phyloP scores from a whole-genome alignment of 2,113 vertebrate species.

The Malurus melanocephalus region DNA sequence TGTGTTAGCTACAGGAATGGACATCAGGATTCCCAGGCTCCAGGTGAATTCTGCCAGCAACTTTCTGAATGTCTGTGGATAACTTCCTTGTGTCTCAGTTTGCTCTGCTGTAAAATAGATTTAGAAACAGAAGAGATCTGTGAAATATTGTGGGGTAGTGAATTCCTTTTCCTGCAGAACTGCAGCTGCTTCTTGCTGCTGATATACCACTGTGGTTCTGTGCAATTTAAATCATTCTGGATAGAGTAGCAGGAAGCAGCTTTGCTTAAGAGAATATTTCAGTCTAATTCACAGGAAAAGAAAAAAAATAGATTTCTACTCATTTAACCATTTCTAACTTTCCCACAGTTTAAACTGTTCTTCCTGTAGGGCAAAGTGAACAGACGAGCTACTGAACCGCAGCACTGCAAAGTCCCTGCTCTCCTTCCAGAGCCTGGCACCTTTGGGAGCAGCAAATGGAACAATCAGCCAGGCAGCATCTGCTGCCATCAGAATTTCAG shows the following conservation, averaged over 20 bases:
- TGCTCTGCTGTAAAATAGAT: constrained; percentile 8
- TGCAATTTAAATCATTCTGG: neutral
- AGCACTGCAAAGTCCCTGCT: neutral
- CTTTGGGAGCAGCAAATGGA: neutral
- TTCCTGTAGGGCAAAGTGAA: neutral
- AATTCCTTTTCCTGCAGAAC: neutral
- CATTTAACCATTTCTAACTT: neutral
- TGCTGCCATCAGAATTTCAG: neutral
- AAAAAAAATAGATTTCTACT: neutral
- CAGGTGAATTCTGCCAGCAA: neutral
- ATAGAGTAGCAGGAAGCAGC: neutral
- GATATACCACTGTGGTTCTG: neutral
- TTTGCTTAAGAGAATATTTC: neutral
- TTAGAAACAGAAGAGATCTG: neutral
- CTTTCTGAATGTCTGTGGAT: neutral
- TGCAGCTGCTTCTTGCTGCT: neutral
- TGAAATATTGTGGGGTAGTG: neutral
- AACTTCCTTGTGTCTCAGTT: neutral
- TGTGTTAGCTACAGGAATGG: neutral
- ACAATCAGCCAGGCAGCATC: neutral
- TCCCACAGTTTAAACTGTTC: neutral
- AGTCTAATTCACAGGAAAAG: neutral
- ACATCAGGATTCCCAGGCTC: neutral
- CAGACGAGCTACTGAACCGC: neutral
- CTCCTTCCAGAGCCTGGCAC: neutral